Base-by-base conservation (phyloP, 92 coral and sea anemone genomes). In the Actinernus sp. region DNA sequence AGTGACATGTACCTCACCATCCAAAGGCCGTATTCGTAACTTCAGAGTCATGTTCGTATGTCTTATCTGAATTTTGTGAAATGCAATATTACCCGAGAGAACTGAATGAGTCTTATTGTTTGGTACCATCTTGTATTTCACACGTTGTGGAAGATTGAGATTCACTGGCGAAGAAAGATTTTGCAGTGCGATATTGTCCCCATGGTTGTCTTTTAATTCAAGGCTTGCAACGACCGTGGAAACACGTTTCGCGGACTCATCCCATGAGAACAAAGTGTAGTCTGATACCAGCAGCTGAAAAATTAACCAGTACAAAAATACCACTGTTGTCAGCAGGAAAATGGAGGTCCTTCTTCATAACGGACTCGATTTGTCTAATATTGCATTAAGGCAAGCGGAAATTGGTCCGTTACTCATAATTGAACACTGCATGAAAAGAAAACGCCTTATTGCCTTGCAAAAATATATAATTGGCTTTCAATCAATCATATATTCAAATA, bases 221-320 rank as follows among this genome's bases (percentile, higher is more conserved):
- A 82, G 59, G 27, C 83, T 50, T n/a, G 76, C 55, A 19, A 82
- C 78, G 4, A 44, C 47, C 2, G 78, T 75, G 1, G 89, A 64
- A 38, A 68, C 51, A 51, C 83, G 43, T 1, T 52, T 16, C 7
- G 73, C 82, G 8, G 83, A 36, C 32, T 58, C 11, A 47, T 82
- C 67, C 89, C 89, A 82, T 18, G 83, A 31, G 52, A 27, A 82
- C 13, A 33, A 16, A 21, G 62, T 53, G 38, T 56, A 68, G 20
- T 48, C 48, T 18, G 89, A 38, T 26, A 72, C 74, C 16, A 82
- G 36, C 40, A 82, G 22, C 89, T 82, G 52, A 19, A 1, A 37
- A 41, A 7, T 12, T 9, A 7, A 32, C 21, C 20, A 2, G 27
- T 56, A 1, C 4, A 56, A 56, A 3, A 2, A 50, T 21, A 14